These are phyloP conservation scores for Chrysochloris asiatica DNA, from an alignment of 2,113 vertebrate genomes.

Conservation along the genomic window DNA sequence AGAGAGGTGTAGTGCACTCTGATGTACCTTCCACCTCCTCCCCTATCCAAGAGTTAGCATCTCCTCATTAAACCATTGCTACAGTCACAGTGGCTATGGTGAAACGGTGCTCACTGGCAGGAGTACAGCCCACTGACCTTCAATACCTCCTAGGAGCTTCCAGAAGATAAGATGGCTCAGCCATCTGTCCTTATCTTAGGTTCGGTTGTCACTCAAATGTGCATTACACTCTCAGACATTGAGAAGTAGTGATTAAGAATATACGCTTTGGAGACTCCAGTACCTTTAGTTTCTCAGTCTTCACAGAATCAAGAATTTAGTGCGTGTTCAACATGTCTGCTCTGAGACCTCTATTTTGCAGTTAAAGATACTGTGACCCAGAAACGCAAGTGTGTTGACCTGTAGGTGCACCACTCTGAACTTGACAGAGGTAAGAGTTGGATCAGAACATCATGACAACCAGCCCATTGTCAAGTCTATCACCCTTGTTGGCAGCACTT, in stretches of 20 bases:
- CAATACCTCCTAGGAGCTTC: not conserved
- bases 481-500: not conserved
- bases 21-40: not conserved
- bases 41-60: not conserved
- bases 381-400: not conserved
- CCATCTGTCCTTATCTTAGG: not conserved
- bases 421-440: not conserved
- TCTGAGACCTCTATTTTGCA: not conserved
- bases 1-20: not conserved
- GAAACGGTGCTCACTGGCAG: no score
- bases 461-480: not conserved
- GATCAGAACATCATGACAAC: not conserved
- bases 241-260: not conserved
- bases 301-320: not conserved
- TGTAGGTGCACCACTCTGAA: not conserved
- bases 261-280: not conserved
- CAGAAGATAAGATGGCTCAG: not conserved
- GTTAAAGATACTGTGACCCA: not conserved
- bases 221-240: not conserved
- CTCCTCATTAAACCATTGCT: not conserved
- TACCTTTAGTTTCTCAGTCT: not conserved
- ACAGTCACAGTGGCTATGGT: rapidly evolving
- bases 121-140: not conserved
- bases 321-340: not conserved
- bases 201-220: not conserved